These are phyloP conservation scores for Notechis scutatus DNA, from an alignment of 2,113 vertebrate genomes.

Conservation along the genomic window DNA sequence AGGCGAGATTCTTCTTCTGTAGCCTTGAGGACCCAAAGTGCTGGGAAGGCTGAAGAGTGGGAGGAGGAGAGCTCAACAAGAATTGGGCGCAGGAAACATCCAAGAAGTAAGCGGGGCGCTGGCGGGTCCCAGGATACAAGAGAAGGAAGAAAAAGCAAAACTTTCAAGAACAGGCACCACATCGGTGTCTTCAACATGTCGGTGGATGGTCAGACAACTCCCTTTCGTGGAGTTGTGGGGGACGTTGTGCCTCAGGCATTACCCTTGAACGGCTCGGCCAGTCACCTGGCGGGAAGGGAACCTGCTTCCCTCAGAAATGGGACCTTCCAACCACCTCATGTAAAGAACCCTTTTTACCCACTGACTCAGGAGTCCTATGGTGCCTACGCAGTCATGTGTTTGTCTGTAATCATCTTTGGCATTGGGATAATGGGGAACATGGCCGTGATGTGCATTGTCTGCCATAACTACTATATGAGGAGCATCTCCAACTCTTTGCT, in stretches of 20 bases:
- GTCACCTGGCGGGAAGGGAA: conserved; percentile 28
- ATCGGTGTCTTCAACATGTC: conserved; percentile 21
- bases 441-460: conserved; percentile 96
- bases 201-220: not conserved
- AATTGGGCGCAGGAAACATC: conserved; percentile 35
- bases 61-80: conserved; percentile 14
- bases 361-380: conserved; percentile 82
- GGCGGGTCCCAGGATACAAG: not conserved
- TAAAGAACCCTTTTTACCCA: conserved; percentile 92
- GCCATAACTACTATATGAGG: conserved; percentile 96
- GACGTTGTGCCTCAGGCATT: conserved; percentile 68
- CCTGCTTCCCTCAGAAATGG: conserved; percentile 52
- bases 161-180: conserved; percentile 22
- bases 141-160: conserved; percentile 27
- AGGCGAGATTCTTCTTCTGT: not conserved
- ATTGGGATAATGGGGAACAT: conserved; percentile 91
- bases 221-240: not conserved
- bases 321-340: conserved; percentile 58
- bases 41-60: not conserved
- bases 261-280: conserved; percentile 75
- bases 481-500: conserved; percentile 96
- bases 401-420: conserved; percentile 84
- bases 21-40: conserved; percentile 55
- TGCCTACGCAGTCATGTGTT: conserved; percentile 82
- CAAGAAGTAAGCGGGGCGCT: conserved; percentile 56